A percentile compares a stretch with the other conserved stretches of the same genome.
phyloP scores from a whole-genome alignment of 1,140 invertebrate genomes.

The Brachionus asplanchnoidis region DNA sequence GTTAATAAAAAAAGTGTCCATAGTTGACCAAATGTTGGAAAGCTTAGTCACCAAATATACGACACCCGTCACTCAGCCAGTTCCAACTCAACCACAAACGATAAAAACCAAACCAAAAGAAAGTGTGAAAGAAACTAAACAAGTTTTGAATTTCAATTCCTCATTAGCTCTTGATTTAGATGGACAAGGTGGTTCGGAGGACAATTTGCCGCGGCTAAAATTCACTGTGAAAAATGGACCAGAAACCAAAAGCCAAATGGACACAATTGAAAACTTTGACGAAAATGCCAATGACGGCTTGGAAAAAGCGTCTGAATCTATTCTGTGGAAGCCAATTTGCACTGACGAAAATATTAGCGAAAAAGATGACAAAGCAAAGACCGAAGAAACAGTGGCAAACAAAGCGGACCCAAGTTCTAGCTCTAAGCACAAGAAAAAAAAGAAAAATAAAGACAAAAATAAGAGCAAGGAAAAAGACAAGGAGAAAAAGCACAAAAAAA shows the following conservation, averaged over 20 bases:
- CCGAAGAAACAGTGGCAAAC: not conserved
- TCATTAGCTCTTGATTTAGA: not conserved
- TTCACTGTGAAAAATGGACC: not conserved
- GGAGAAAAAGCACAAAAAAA: constrained; percentile 35
- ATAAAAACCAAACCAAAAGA: not conserved
- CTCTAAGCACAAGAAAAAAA: constrained; percentile 32
- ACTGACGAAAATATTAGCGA: not conserved
- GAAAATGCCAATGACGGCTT: constrained; percentile 15
- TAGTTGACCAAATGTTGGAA: constrained; percentile 10
- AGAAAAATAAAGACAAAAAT: constrained; percentile 35
- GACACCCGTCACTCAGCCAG: not conserved
- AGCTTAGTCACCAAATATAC: constrained; percentile 7
- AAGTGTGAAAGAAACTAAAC: not conserved
- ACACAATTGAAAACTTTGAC: not conserved
- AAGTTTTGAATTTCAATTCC: not conserved
- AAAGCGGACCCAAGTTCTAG: not conserved
- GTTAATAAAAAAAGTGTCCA: not conserved
- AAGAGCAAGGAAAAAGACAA: constrained; percentile 30
- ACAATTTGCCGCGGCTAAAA: not conserved
- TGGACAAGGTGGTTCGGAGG: not conserved
- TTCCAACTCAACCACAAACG: not conserved
- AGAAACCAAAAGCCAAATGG: not conserved
- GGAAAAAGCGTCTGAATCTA: not conserved
- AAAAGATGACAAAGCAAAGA: not conserved
- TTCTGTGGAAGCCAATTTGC: constrained; percentile 20